These are phyloP conservation scores for Allobates femoralis DNA, from an alignment of 2,797 vertebrate genomes.

Conservation along the genomic window DNA sequence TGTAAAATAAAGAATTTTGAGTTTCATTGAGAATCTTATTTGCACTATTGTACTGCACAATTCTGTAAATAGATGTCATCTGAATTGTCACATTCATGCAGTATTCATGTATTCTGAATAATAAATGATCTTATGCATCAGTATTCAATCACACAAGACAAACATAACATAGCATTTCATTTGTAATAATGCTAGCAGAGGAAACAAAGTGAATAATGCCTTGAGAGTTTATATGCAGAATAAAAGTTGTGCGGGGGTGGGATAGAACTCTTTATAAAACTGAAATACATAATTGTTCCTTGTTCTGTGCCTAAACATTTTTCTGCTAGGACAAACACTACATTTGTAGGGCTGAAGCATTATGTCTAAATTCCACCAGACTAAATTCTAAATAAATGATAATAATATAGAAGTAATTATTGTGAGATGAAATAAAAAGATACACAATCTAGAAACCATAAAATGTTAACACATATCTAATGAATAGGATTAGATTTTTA, in stretches of 20 bases:
- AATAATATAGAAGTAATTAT: too few relatives aligned
- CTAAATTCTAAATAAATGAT: too few relatives aligned
- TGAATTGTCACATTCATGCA: slow-evolving; percentile 38
- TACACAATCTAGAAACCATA: too few relatives aligned
- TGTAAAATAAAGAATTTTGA: background rate
- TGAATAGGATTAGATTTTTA: too few relatives aligned
- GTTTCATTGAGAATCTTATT: slow-evolving; percentile 7
- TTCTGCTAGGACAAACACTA: background rate
- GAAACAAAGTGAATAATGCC: slow-evolving; percentile 26
- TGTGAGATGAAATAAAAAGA: too few relatives aligned
- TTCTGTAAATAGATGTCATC: slow-evolving; percentile 46
- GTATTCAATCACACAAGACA: slow-evolving; percentile 38
- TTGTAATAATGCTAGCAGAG: slow-evolving; percentile 15
- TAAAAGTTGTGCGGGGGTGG: background rate
- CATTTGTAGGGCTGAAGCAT: background rate
- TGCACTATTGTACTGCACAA: slow-evolving; percentile 6
- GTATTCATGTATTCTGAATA: slow-evolving; percentile 55
- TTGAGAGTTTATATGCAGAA: slow-evolving; percentile 16
- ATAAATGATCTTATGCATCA: slow-evolving; percentile 44
- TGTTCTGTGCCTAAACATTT: background rate
- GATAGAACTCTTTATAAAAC: background rate
- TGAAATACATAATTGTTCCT: background rate
- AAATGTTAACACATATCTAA: too few relatives aligned
- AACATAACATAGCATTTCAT: slow-evolving; percentile 21
- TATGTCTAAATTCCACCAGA: background rate